Evolutionary conservation across 1,140 invertebrate genomes (phyloP).

Genomic region (Drusus annulatus): DNA sequence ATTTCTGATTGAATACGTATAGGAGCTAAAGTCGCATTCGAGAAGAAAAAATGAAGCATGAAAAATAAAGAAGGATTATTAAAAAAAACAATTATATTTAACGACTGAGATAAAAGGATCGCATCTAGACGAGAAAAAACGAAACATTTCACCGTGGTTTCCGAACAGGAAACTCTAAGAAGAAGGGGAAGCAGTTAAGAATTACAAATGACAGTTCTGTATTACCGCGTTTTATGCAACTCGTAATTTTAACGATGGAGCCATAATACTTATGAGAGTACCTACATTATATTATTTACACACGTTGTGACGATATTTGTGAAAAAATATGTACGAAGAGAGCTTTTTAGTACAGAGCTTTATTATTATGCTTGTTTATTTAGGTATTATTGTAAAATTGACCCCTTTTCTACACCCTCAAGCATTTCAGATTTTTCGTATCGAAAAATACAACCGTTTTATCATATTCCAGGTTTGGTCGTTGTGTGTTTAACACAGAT

Average conservation of each 20-base stretch:
- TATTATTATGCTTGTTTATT: neutral
- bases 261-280: constrained; percentile 40
- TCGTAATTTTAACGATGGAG: constrained; percentile 14
- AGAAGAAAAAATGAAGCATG: no score
- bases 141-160: constrained; percentile 49
- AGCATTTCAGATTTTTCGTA: no score
- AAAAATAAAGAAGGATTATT: neutral
- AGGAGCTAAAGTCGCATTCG: no score
- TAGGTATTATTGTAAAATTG: no score
- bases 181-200: constrained; percentile 58
- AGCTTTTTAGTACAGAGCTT: neutral
- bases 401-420: no score
- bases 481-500: no score
- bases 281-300: neutral
- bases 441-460: no score
- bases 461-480: no score
- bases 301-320: neutral
- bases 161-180: constrained; percentile 50
- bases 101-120: constrained; percentile 8
- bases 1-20: no score
- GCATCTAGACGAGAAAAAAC: constrained; percentile 40
- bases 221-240: constrained; percentile 51
- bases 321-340: neutral
- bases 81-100: constrained; percentile 13
- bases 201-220: constrained; percentile 56